Conservation (phyloP, 2,113 vertebrate species). For the Pica pica region DNA sequence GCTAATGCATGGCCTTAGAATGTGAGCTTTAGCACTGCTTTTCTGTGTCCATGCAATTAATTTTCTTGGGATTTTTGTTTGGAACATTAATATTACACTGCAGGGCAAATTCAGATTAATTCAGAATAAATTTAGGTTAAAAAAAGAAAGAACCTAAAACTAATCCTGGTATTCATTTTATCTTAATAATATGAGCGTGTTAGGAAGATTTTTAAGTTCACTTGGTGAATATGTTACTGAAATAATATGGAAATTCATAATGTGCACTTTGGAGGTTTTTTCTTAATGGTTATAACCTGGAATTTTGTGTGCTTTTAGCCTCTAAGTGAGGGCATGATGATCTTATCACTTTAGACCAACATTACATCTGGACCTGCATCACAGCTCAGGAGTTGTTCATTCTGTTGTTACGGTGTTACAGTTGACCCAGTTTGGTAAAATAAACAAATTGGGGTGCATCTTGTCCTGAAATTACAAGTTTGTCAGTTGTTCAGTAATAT, state of each 20-base stretch:
- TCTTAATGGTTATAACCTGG: background rate
- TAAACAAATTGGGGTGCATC: background rate
- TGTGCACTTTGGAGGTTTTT: background rate
- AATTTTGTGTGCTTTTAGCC: background rate
- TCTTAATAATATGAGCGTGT: background rate
- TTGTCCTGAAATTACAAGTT: background rate
- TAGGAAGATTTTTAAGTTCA: background rate
- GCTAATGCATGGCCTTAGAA: background rate
- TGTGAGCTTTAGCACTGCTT: background rate
- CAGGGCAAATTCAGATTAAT: background rate
- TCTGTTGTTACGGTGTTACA: background rate
- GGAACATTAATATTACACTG: background rate
- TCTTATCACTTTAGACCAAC: background rate
- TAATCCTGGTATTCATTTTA: background rate
- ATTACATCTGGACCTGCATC: background rate
- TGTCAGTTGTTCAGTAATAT: background rate
- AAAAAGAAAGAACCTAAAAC: background rate
- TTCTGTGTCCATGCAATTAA: background rate
- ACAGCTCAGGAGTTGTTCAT: background rate
- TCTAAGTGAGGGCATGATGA: background rate
- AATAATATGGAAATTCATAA: background rate
- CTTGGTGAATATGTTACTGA: background rate
- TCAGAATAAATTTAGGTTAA: background rate
- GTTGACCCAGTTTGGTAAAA: background rate
- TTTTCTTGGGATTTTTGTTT: background rate